Conservation (phyloP, 2,113 vertebrate species). For the Brachionichthys hirsutus region DNA sequence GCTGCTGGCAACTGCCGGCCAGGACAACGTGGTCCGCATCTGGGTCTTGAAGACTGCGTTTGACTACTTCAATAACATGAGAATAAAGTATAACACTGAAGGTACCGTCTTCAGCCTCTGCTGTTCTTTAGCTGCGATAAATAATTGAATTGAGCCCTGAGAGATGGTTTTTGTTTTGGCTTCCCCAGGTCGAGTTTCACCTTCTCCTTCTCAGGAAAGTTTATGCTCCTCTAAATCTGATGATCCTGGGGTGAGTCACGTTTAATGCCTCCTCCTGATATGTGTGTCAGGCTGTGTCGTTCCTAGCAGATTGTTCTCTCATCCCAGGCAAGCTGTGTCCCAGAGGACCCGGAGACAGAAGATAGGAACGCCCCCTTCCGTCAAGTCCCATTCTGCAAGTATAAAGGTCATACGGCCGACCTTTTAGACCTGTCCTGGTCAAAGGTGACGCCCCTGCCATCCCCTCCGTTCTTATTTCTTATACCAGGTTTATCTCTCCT, state of each 20-base stretch:
- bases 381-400: conserved; percentile 96
- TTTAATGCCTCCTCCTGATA: neutral
- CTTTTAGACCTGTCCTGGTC: conserved; percentile 99
- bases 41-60: conserved; percentile 98
- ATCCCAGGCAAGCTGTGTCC: conserved; percentile 79
- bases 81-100: conserved; percentile 98
- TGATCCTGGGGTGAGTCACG: conserved; percentile 83
- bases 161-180: conserved; percentile 6
- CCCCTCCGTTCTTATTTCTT: neutral
- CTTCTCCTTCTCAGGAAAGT: conserved; percentile 98
- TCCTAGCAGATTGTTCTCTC: neutral
- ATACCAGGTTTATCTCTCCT: neutral
- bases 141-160: neutral
- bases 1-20: conserved; percentile 92
- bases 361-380: conserved; percentile 93
- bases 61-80: conserved; percentile 99
- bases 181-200: conserved; percentile 90
- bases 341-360: conserved; percentile 90
- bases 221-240: conserved; percentile 97
- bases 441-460: conserved; percentile 79
- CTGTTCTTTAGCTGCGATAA: neutral
- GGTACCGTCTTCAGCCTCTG: conserved; percentile 70
- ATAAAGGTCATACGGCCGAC: conserved; percentile 98
- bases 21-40: conserved; percentile 96
- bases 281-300: neutral